phyloP scores from a whole-genome alignment of 2,113 vertebrate genomes.

The Oplegnathus fasciatus region DNA sequence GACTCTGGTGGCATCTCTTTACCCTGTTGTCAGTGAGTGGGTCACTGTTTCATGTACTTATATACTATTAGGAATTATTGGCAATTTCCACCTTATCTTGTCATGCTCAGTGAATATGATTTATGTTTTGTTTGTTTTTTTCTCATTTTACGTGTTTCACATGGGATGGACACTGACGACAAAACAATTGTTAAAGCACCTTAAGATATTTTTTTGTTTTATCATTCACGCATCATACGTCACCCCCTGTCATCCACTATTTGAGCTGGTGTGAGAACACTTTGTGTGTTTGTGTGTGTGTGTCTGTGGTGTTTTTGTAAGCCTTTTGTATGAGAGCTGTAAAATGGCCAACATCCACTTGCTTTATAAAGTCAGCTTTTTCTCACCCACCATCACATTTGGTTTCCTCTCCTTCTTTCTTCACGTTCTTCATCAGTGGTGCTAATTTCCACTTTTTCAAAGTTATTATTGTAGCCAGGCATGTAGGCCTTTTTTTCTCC shows the following conservation, averaged over 20 bases:
- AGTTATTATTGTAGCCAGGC: slow-evolving; percentile 25
- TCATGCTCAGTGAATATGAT: slow-evolving; percentile 49
- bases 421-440: slow-evolving; percentile 53
- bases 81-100: slow-evolving; percentile 14
- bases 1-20: slow-evolving; percentile 21
- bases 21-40: slow-evolving; percentile 38
- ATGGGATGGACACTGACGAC: slow-evolving; percentile 69
- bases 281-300: slow-evolving; percentile 54
- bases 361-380: slow-evolving; percentile 88
- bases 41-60: slow-evolving; percentile 54
- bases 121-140: slow-evolving; percentile 23
- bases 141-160: slow-evolving; percentile 55
- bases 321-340: slow-evolving; percentile 91
- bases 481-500: slow-evolving; percentile 18
- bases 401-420: slow-evolving; percentile 72
- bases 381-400: slow-evolving; percentile 77
- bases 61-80: slow-evolving; percentile 23
- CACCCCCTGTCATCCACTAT: slow-evolving; percentile 53
- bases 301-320: slow-evolving; percentile 88
- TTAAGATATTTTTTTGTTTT: slow-evolving; percentile 84
- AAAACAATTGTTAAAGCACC: slow-evolving; percentile 85
- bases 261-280: slow-evolving; percentile 60
- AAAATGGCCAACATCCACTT: slow-evolving; percentile 83
- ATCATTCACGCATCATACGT: slow-evolving; percentile 52
- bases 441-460: slow-evolving; percentile 36